These are phyloP conservation scores for Heterochromis multidens DNA, from an alignment of 2,113 vertebrate species.

Conservation along the genomic window DNA sequence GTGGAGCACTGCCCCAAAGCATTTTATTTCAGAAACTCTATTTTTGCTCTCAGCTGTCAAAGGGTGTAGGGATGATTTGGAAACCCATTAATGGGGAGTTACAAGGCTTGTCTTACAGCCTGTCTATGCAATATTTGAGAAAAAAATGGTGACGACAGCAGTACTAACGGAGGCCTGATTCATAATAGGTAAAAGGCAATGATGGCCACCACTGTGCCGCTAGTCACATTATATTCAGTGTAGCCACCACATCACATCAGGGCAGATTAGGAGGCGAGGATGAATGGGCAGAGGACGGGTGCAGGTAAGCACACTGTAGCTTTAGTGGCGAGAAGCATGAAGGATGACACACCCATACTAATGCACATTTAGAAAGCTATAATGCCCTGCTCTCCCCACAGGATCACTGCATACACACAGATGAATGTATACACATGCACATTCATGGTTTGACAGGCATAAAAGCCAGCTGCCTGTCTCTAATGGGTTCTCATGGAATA, in stretches of 20 bases:
- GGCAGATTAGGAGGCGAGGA: background rate
- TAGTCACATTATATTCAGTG: slow-evolving; percentile 1
- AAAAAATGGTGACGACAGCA: slow-evolving; percentile 14
- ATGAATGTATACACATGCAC: background rate
- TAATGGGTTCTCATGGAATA: background rate
- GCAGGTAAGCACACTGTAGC: slow-evolving; percentile 13
- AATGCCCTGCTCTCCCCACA: background rate
- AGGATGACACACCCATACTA: background rate
- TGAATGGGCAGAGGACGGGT: background rate
- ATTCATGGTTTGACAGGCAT: background rate
- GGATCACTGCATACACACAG: background rate
- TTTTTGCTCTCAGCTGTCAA: slow-evolving; percentile 30
- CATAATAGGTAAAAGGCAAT: background rate
- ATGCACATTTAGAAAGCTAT: background rate
- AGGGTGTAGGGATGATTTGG: background rate
- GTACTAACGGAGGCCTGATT: background rate
- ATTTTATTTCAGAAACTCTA: background rate
- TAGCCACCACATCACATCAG: background rate
- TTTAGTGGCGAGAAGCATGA: background rate
- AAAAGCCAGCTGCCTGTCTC: background rate
- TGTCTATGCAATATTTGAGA: background rate
- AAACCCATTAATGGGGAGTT: slow-evolving; percentile 6
- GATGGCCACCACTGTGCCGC: background rate
- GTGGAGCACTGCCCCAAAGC: background rate
- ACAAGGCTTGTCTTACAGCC: background rate